A percentile compares a stretch with the other conserved stretches of the same genome.
Evolutionary conservation across 2,113 vertebrate species (phyloP).

Genomic region (Podarcis muralis): DNA sequence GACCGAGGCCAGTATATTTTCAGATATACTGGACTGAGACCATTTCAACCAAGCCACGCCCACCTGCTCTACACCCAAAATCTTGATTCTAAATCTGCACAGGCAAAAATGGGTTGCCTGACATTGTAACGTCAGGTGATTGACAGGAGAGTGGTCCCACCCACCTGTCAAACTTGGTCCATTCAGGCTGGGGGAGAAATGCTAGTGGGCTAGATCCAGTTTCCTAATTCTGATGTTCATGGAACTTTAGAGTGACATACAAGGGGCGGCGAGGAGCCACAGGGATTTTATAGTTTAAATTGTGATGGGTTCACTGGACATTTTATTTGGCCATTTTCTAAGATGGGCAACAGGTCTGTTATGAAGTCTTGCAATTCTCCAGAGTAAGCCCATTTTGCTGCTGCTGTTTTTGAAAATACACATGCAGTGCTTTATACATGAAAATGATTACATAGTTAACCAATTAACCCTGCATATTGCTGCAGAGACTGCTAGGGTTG

Average conservation of each 20-base stretch:
- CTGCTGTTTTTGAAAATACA: neutral
- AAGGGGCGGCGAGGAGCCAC: neutral
- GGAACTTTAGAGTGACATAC: neutral
- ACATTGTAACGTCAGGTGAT: no score
- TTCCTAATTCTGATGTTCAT: neutral
- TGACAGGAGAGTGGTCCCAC: no score
- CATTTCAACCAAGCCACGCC: no score
- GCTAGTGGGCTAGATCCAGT: no score
- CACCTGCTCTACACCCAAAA: no score
- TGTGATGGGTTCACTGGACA: constrained; percentile 19
- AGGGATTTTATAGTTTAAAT: constrained; percentile 28
- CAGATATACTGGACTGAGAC: no score
- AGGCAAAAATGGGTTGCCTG: no score
- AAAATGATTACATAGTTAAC: constrained; percentile 55
- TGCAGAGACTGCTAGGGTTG: neutral
- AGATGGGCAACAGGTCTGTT: neutral
- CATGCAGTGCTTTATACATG: constrained; percentile 37
- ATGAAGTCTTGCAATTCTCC: constrained; percentile 33
- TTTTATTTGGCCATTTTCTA: constrained; percentile 28
- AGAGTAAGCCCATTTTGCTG: constrained; percentile 20
- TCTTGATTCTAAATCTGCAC: no score
- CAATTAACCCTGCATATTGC: constrained; percentile 38
- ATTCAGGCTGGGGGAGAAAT: no score
- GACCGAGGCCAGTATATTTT: no score
- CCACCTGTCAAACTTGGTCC: no score